Percentiles rank a stretch among this genome's conserved stretches.
Conservation (phyloP, 1,140 invertebrate genomes). For the Galleria mellonella region DNA sequence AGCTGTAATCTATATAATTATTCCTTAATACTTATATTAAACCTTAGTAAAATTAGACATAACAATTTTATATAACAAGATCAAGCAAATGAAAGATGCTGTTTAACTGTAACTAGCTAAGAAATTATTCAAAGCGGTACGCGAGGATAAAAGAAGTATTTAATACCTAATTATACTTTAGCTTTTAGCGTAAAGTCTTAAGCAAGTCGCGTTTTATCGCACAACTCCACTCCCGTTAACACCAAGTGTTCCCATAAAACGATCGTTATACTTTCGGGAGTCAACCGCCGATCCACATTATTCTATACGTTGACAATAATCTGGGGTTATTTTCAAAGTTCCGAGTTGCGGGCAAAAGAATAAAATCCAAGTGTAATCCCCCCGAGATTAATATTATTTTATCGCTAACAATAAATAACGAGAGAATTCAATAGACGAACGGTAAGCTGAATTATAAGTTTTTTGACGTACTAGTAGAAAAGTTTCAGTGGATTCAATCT, state of each 20-base stretch:
- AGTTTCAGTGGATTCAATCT: conserved; percentile 63
- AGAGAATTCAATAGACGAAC: conserved; percentile 61
- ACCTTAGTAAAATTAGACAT: too few relatives aligned
- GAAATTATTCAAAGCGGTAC: conserved; percentile 8
- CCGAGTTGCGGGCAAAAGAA: conserved; percentile 50
- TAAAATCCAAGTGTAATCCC: conserved; percentile 62
- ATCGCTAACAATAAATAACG: conserved; percentile 71
- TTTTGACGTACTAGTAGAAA: conserved; percentile 63
- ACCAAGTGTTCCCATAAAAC: conserved; percentile 20
- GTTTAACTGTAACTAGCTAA: conserved; percentile 2
- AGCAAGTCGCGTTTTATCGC: conserved; percentile 19
- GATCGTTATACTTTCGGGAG: conserved; percentile 16
- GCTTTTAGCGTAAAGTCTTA: conserved; percentile 9
- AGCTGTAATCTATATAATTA: too few relatives aligned
- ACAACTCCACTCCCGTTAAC: conserved; percentile 16
- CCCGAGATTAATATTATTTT: conserved; percentile 73
- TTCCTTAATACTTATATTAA: too few relatives aligned
- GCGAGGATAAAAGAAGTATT: conserved; percentile 8
- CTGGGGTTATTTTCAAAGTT: conserved; percentile 49
- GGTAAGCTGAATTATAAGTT: conserved; percentile 63
- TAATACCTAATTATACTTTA: conserved; percentile 15
- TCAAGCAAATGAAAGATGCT: too few relatives aligned
- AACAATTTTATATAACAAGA: too few relatives aligned
- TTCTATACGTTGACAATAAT: conserved; percentile 40
- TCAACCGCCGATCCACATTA: conserved; percentile 37